Conservation (phyloP, 2,888 invertebrate genomes). For the Watsonalla cultraria region DNA sequence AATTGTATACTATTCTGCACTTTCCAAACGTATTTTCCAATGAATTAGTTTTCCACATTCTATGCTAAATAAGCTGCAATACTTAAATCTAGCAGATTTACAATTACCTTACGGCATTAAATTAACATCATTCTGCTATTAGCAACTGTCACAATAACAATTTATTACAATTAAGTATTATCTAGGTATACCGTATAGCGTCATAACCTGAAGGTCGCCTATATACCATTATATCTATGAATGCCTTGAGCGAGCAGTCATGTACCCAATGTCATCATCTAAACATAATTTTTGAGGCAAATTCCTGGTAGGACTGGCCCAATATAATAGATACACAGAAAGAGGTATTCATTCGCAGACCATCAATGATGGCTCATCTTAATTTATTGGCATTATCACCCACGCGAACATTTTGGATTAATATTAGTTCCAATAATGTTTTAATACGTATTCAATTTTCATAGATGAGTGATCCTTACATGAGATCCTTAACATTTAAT, state of each 20-base stretch:
- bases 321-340: not conserved
- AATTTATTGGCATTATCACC: conserved; percentile 30
- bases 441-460: conserved; percentile 25
- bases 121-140: conserved; percentile 6
- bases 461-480: too few relatives aligned
- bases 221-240: too few relatives aligned
- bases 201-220: too few relatives aligned
- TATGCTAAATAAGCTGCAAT: too few relatives aligned
- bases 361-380: conserved; percentile 27
- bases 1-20: too few relatives aligned
- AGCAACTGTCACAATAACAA: conserved; percentile 16
- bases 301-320: too few relatives aligned
- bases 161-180: conserved; percentile 22
- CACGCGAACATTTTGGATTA: conserved; percentile 33
- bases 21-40: too few relatives aligned
- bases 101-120: conserved; percentile 3
- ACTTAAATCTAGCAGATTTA: not conserved
- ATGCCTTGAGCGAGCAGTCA: too few relatives aligned
- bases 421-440: conserved; percentile 15
- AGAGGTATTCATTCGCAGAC: conserved; percentile 32
- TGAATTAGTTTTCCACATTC: too few relatives aligned
- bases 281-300: too few relatives aligned
- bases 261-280: too few relatives aligned
- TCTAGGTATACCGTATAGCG: too few relatives aligned
- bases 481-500: not conserved